Conservation (phyloP, 2,797 vertebrate species). For the Podarcis siculus region DNA sequence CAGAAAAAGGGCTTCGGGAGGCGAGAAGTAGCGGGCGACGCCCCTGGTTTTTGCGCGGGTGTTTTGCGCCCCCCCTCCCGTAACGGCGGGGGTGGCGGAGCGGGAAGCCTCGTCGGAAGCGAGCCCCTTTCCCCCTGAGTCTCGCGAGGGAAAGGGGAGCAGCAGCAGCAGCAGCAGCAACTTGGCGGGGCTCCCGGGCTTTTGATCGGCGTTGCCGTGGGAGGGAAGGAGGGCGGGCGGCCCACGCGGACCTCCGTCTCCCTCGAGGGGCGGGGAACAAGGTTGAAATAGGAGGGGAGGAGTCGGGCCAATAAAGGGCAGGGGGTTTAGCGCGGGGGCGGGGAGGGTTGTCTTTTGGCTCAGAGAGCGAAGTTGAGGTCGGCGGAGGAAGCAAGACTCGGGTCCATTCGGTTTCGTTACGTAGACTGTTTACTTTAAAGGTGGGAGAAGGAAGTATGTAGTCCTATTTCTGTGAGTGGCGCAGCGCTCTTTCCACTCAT, state of each 20-base stretch:
- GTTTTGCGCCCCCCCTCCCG: neutral
- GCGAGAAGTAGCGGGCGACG: neutral
- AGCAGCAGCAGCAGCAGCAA: neutral
- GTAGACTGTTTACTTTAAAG: neutral
- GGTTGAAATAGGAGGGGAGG: neutral
- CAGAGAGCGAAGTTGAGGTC: too few species aligned
- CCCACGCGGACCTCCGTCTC: too few species aligned
- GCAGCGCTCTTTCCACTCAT: too few species aligned
- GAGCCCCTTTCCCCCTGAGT: neutral
- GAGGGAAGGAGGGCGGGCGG: too few species aligned
- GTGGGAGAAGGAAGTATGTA: neutral
- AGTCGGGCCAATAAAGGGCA: too few species aligned
- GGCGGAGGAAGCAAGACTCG: neutral
- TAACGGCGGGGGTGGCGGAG: too few species aligned
- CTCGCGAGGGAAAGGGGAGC: neutral
- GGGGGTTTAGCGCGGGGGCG: neutral
- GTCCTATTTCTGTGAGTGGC: fast-evolving
- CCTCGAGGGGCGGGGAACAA: too few species aligned
- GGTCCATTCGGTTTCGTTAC: neutral
- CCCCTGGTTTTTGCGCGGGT: neutral
- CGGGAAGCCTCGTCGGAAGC: neutral
- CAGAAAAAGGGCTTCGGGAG: neutral
- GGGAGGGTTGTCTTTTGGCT: neutral
- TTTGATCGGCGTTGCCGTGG: neutral
- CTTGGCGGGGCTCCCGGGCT: neutral